These are phyloP conservation scores for Aleadryas rufinucha DNA, from an alignment of 2,113 vertebrate species.

Conservation along the genomic window DNA sequence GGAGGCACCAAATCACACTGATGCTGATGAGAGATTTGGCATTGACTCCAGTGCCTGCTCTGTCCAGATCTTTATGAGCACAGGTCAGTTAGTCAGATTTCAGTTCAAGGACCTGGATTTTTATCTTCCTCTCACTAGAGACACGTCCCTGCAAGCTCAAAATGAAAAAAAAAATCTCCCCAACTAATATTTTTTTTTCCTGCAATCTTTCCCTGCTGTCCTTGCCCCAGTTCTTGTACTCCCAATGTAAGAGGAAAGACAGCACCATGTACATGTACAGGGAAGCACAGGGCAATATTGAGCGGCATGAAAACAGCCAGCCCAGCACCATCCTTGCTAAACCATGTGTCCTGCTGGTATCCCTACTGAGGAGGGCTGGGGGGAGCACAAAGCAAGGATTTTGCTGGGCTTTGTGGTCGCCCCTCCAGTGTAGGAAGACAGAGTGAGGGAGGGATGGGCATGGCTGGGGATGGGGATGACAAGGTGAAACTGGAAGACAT, in stretches of 20 bases:
- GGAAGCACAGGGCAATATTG: not conserved
- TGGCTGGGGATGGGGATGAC: not conserved
- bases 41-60: not conserved
- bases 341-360: not conserved
- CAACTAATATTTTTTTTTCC: not conserved
- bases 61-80: not conserved
- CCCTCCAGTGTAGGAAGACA: not conserved
- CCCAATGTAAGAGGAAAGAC: not conserved
- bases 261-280: accelerated
- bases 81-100: not conserved
- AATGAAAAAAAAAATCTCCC: not conserved
- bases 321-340: not conserved
- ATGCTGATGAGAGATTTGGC: not conserved
- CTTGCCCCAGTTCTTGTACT: not conserved
- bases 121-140: not conserved
- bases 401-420: not conserved
- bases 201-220: not conserved
- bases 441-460: not conserved
- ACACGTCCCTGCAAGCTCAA: not conserved
- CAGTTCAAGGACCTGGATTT: not conserved
- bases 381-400: not conserved
- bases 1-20: not conserved
- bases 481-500: not conserved
- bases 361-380: not conserved
- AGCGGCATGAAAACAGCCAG: not conserved